These are phyloP conservation scores for Cordilura impudica DNA, from an alignment of 2,888 invertebrate species.

Conservation along the genomic window DNA sequence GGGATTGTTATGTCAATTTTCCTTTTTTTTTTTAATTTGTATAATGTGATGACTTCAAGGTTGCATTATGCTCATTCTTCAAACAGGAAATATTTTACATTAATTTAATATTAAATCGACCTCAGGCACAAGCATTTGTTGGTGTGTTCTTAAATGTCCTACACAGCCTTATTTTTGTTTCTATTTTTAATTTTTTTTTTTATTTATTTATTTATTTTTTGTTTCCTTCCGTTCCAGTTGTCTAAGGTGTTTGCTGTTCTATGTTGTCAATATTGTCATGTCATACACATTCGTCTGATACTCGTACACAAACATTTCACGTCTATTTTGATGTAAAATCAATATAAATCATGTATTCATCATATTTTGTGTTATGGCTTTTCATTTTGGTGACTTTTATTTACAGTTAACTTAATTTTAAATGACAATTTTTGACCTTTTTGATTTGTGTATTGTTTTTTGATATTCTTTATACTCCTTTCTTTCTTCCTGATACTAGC, in stretches of 20 bases:
- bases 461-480: not conserved
- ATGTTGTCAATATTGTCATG: not conserved
- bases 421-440: not conserved
- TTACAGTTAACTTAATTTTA: conserved; percentile 7
- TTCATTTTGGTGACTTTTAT: not conserved
- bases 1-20: conserved; percentile 30
- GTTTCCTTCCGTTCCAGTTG: not conserved
- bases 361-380: not conserved
- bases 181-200: conserved; percentile 4
- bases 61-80: not conserved
- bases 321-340: conserved; percentile 19
- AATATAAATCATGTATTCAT: conserved; percentile 31
- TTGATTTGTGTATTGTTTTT: not conserved
- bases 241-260: not conserved
- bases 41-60: conserved; percentile 25
- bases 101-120: conserved; percentile 24
- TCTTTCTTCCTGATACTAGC: not conserved
- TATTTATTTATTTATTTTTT: not conserved
- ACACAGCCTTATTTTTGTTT: not conserved
- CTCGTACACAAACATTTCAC: not conserved
- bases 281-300: not conserved
- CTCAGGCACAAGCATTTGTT: not conserved
- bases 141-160: not conserved
- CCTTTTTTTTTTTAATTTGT: not conserved
- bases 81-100: conserved; percentile 3